Percentiles rank a stretch among this genome's conserved stretches.
Conservation (phyloP, 1,140 invertebrate species). For the Hylaeus volcanicus region DNA sequence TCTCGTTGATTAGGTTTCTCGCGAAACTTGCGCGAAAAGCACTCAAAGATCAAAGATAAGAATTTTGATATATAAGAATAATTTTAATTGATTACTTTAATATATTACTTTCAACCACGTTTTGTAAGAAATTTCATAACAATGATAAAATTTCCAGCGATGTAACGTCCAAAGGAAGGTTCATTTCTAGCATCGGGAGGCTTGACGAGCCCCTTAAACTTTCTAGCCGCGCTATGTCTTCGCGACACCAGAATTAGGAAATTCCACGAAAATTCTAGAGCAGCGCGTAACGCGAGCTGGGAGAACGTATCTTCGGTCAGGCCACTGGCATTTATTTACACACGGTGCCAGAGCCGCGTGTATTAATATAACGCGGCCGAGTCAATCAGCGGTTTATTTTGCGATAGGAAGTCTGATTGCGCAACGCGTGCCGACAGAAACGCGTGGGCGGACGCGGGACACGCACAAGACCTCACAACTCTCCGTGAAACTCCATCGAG, state of each 20-base stretch:
- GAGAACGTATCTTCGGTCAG: not conserved
- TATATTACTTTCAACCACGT: no score
- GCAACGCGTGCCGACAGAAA: not conserved
- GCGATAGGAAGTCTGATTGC: conserved; percentile 24
- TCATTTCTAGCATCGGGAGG: not conserved
- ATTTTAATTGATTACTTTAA: no score
- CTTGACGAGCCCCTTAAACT: not conserved
- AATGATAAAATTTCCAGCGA: no score
- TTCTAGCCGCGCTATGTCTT: not conserved
- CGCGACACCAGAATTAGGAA: not conserved
- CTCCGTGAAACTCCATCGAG: not conserved
- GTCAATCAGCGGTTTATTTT: conserved; percentile 50
- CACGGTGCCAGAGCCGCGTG: conserved; percentile 21
- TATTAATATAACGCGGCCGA: conserved; percentile 45
- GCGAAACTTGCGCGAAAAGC: no score
- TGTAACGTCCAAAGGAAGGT: no score
- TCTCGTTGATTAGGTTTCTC: no score
- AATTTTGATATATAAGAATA: no score
- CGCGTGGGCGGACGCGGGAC: conserved; percentile 4
- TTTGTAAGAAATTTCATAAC: no score
- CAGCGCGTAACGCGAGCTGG: not conserved
- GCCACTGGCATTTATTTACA: conserved; percentile 34
- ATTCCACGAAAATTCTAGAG: conserved; percentile 12
- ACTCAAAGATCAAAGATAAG: no score
- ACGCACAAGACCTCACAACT: no score